Evolutionary conservation across 2,888 invertebrate species (phyloP).

Genomic region (Dynastes maya): DNA sequence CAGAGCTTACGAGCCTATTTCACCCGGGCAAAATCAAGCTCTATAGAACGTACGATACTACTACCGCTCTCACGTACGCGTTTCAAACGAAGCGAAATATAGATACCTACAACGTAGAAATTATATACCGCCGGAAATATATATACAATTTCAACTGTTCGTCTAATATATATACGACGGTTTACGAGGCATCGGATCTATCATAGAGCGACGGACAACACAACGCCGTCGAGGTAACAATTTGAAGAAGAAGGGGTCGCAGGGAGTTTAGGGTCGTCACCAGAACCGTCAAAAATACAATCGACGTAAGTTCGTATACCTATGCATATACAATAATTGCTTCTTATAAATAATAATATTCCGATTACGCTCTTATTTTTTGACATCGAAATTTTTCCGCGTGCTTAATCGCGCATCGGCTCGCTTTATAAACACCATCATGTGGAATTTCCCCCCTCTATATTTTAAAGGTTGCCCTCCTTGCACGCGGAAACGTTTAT

Average conservation of each 20-base stretch:
- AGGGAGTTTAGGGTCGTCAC: conserved; percentile 24
- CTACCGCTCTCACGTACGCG: conserved; percentile 65
- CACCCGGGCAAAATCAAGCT: conserved; percentile 64
- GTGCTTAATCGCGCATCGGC: background rate
- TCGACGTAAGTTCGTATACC: conserved; percentile 20
- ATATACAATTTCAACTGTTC: conserved; percentile 19
- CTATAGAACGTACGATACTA: conserved; percentile 61
- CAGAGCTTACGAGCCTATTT: conserved; percentile 54
- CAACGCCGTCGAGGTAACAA: background rate
- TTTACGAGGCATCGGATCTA: conserved; percentile 2
- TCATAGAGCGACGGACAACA: background rate
- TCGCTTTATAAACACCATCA: conserved; percentile 1
- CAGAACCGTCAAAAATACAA: conserved; percentile 12
- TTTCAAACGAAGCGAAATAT: background rate
- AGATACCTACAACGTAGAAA: background rate
- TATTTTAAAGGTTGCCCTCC: conserved; percentile 12
- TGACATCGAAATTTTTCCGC: background rate
- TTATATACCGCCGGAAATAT: conserved; percentile 47
- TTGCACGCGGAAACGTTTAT: conserved; percentile 13
- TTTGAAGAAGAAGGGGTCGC: conserved; percentile 10
- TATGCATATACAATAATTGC: background rate
- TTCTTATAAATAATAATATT: background rate
- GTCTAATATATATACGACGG: background rate
- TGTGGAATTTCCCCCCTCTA: conserved; percentile 18
- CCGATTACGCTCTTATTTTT: background rate